Conservation (phyloP, 2,113 vertebrate species). For the Nibea albiflora region DNA sequence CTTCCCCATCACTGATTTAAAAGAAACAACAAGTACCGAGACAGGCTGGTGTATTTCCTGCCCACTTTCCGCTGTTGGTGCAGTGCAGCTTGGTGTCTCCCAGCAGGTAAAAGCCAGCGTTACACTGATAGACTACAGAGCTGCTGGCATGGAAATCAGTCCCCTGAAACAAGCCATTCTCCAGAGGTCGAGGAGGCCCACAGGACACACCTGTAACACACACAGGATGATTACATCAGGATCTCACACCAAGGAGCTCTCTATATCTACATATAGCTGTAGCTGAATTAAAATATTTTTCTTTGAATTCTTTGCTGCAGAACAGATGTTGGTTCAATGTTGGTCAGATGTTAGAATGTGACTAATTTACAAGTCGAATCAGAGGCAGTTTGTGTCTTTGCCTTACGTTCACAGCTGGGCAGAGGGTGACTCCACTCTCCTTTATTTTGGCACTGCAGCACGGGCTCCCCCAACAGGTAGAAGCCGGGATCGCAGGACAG, state of each 20-base stretch:
- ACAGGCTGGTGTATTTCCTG: slow-evolving; percentile 90
- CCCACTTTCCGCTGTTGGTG: slow-evolving; percentile 92
- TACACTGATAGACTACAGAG: slow-evolving; percentile 92
- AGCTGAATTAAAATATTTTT: background rate
- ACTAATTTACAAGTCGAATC: background rate
- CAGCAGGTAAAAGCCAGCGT: slow-evolving; percentile 92
- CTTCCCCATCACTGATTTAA: background rate
- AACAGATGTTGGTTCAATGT: background rate
- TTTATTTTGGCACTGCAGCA: slow-evolving; percentile 92
- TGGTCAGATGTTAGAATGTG: background rate
- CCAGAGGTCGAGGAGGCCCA: slow-evolving; percentile 88
- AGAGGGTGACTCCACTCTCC: slow-evolving; percentile 94
- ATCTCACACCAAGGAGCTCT: background rate
- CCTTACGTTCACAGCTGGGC: slow-evolving; percentile 93
- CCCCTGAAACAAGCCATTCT: slow-evolving; percentile 90
- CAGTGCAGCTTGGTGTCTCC: slow-evolving; percentile 93
- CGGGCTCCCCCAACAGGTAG: slow-evolving; percentile 93
- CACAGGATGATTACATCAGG: background rate
- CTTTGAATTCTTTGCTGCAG: background rate
- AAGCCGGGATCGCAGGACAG: slow-evolving; percentile 95
- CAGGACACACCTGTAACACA: slow-evolving; percentile 90
- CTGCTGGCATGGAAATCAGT: slow-evolving; percentile 90
- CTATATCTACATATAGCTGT: background rate
- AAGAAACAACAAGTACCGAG: slow-evolving; percentile 85
- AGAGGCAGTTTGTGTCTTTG: background rate